Base-by-base conservation (phyloP, 2,113 vertebrate species). In the Gallinago paraguaiae region DNA sequence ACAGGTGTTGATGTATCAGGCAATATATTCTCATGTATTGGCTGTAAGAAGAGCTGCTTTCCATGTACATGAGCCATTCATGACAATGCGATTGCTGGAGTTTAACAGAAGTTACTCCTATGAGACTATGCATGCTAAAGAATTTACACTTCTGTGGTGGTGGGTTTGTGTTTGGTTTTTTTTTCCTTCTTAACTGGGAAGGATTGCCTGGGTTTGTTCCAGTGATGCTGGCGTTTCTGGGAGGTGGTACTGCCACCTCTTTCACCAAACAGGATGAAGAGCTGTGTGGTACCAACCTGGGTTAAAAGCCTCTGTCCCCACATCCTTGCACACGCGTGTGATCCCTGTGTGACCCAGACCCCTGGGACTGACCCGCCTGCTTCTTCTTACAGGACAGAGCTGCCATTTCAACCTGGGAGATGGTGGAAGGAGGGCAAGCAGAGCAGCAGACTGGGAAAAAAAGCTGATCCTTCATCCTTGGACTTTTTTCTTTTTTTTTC, bases 381-480 rank as follows among this genome's bases (percentile, higher is more conserved):
- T 90, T 10, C 54, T 85, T 59, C 37, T 80, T 85, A 23, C 90
- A 99, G 99, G 99, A 99, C 81, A 97, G 99, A 98, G 98, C 98
- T 76, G 89, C 95, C 7, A 82, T 84, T 23, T 99, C 99, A 25
- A 99, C 99, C 0, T 99, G 99, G 99, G 99, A 99, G 77, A 96
- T 99, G 4, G 97, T 76, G 24, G 96, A 92, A 75, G 97, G 77
- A 20, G 88, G 65, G 39, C 82, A 11, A 7, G 83, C 11, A 10
- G 65, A 54, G 25, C 87, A 76, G 61, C 82, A 48, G 57, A 8
- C 30, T 1, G 69, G 76, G 63, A 41, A 76, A 72, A 91, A 91
- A 43, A 94, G 78, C 57, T 95, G 94, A 83, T 78, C 65, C 39
- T 64, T 64, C 69, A 51, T 70, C 33, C 10, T 33, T 56, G 81